A percentile compares a stretch with the other conserved stretches of the same genome.
Conservation (phyloP, 2,888 invertebrate genomes). For the Phoronis australis region DNA sequence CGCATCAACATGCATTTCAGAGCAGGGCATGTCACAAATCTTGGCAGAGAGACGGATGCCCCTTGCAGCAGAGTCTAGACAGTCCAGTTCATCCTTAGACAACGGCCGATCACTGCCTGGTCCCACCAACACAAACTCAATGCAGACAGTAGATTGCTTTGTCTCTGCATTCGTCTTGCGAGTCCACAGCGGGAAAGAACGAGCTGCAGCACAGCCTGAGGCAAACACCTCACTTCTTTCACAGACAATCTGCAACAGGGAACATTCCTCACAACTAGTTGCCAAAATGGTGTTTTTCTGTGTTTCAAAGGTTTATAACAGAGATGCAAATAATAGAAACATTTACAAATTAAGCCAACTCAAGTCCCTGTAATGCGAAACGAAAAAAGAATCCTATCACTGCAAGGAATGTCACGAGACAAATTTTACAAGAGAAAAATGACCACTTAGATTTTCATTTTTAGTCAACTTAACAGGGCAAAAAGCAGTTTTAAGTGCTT, state of each 20-base stretch:
- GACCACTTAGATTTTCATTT: no score
- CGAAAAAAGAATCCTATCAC: no score
- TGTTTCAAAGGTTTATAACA: no score
- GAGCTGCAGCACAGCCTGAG: conserved; percentile 73
- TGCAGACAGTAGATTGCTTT: conserved; percentile 27
- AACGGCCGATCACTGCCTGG: conserved; percentile 47
- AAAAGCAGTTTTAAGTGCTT: no score
- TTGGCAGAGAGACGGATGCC: conserved; percentile 68
- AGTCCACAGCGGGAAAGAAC: conserved; percentile 72
- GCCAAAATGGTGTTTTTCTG: no score
- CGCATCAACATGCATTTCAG: conserved; percentile 74
- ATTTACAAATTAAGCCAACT: no score
- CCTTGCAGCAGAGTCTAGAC: conserved; percentile 40
- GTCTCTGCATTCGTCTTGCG: conserved; percentile 54
- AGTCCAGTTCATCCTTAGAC: conserved; percentile 39
- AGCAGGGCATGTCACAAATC: conserved; percentile 81
- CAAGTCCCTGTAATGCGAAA: no score
- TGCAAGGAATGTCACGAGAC: no score
- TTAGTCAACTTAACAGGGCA: no score
- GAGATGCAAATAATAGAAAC: no score
- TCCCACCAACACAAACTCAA: conserved; percentile 59
- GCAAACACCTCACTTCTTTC: conserved; percentile 72
- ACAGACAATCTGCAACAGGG: conserved; percentile 62
- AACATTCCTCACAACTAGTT: no score
- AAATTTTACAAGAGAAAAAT: no score